These are phyloP conservation scores for Cerastis rubricosa DNA, from an alignment of 2,888 invertebrate genomes.

Conservation along the genomic window DNA sequence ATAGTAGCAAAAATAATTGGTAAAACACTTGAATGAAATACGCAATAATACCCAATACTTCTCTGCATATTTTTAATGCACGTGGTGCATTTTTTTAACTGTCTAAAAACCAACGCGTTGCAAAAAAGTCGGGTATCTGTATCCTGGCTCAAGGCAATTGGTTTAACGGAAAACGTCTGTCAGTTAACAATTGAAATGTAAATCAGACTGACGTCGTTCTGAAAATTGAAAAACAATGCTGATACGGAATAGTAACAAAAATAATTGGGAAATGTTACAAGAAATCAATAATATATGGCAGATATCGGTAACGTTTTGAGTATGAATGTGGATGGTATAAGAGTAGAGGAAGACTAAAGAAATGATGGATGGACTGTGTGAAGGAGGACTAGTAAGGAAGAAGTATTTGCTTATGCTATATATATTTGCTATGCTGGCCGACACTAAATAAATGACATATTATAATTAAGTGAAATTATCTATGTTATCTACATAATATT, in stretches of 20 bases:
- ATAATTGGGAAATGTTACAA: background rate
- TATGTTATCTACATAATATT: background rate
- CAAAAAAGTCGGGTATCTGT: background rate
- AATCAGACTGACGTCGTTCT: background rate
- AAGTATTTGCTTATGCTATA: too few relatives aligned
- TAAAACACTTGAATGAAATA: background rate
- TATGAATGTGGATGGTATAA: background rate
- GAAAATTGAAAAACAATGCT: background rate
- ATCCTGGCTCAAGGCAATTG: background rate
- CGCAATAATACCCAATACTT: background rate
- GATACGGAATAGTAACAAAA: background rate
- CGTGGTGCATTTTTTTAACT: background rate
- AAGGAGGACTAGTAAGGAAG: background rate
- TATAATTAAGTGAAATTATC: background rate
- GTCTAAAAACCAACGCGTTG: background rate
- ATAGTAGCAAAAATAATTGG: background rate
- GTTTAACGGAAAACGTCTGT: background rate
- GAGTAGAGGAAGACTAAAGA: background rate
- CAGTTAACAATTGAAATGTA: background rate
- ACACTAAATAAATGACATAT: background rate
- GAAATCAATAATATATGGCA: background rate
- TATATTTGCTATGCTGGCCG: background rate
- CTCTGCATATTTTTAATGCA: background rate
- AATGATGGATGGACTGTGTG: background rate
- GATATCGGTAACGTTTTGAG: background rate